Percentiles rank a stretch among this genome's conserved stretches.
These are phyloP conservation scores for Eueides isabella DNA, from an alignment of 1,140 invertebrate genomes.

Conservation along the genomic window DNA sequence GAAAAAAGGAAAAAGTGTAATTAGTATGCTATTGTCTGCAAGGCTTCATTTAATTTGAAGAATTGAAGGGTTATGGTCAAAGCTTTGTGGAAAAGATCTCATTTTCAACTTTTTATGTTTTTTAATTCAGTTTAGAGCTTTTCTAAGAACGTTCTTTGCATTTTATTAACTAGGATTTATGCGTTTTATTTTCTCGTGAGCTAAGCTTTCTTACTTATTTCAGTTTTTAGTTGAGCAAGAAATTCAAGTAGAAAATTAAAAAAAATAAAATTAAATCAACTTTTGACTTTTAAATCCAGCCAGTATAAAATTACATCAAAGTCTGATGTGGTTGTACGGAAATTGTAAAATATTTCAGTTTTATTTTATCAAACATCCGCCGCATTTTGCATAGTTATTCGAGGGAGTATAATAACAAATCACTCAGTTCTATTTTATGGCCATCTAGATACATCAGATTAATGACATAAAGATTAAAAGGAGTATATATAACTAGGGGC, in stretches of 20 bases:
- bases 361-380: neutral
- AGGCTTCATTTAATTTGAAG: slow-evolving; percentile 32
- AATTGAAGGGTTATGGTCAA: slow-evolving; percentile 31
- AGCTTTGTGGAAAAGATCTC: slow-evolving; percentile 26
- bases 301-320: neutral
- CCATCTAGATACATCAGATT: too few relatives aligned
- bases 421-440: neutral
- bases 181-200: slow-evolving; percentile 1
- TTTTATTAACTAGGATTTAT: slow-evolving; percentile 18
- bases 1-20: slow-evolving; percentile 21
- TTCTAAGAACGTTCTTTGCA: slow-evolving; percentile 18
- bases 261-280: neutral
- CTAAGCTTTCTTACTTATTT: neutral
- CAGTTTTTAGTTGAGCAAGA: neutral
- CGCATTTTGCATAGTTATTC: too few relatives aligned
- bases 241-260: neutral
- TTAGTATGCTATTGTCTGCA: slow-evolving; percentile 32
- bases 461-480: too few relatives aligned
- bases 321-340: neutral
- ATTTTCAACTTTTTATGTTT: slow-evolving; percentile 13
- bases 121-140: slow-evolving; percentile 24
- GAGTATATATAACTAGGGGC: too few relatives aligned
- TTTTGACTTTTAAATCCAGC: neutral
- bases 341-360: neutral
- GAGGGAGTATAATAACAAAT: neutral